Evolutionary conservation across 64 coral and sea anemone species (phyloP), one percentile per base, ranked within the genome.

Genomic region (Montipora capricornis): DNA sequence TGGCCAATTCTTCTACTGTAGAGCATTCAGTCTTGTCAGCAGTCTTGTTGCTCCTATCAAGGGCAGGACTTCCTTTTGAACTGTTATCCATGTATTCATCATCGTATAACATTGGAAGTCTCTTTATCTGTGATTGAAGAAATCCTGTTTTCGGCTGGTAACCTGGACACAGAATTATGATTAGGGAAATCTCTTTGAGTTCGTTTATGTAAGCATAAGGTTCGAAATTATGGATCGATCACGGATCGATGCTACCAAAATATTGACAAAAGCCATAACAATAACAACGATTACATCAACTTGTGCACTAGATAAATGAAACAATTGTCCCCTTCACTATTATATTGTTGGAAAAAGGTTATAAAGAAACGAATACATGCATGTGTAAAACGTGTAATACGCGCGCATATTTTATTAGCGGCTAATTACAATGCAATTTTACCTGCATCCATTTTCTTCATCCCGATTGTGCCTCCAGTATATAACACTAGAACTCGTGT

Each of bases 401-500:
- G 37, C 37, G 37, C 37, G 37, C 37, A 37, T 37, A 37, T 37
- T 37, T 37, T 37, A 37, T 37, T 37, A 37, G 37, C 37, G 37
- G 37, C 37, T 37, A 37, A 37, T 37, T 37, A 37, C 37, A 37
- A 37, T 37, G 37, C 37, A 37, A 11, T 12, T 73, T 74, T 69
- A 95, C 94, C 94, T 78, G 58, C 58, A 70, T 91, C 88, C 17
- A 88, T 98, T 50, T 96, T 96, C 73, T 96, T 91, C 97, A 98
- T 98, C 6, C 97, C 97, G 55, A 98, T 98, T 12, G 97, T 98
- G 12, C 97, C 97, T 24, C 97, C 97, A 24, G 97, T 95, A 64
- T 98, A 96, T 6, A 98, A 93, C 45, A 98, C 92, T 19, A 98
- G 84, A 11, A 98, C 97, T 55, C 84, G 68, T 14, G 82, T 13